Base-by-base conservation (phyloP, 1,140 invertebrate genomes). In the Trypoxylus dichotomus region DNA sequence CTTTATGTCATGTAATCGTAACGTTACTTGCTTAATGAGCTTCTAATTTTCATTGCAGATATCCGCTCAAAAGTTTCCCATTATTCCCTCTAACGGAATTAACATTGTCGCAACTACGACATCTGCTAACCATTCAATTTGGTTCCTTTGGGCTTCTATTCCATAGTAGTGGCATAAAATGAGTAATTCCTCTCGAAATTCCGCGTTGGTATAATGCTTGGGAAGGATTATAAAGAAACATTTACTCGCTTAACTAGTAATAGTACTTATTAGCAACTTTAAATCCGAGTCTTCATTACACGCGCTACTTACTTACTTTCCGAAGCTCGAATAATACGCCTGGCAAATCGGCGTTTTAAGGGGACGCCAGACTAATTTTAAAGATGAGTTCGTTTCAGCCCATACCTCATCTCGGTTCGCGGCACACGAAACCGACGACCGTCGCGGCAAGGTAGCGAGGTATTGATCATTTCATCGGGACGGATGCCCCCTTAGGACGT, bases 381-480 rank as follows among this genome's bases (percentile, higher is more conserved):
- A 63, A 63, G 60, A 63, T 8, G 60, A 63, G 24, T 58, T 58
- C 47, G 21, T 58, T 58, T 21, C 13, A 0, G 47, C 7, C 10
- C 32, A 7, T 37, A 5, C 32, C 2, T 37, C 32, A 5, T 37
- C 10, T 5, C 32, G 10, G 5, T 1, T 37, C 2, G 32, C 32
- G 10, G 32, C 32, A 8, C 32, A 37, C 32, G 32, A 37, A 37
- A 37, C 32, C 32, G n/a, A n/a, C n/a, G n/a, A n/a, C n/a, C n/a
- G n/a, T n/a, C n/a, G n/a, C n/a, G 32, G 32, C 3, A 37, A 37
- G 32, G 32, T 37, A 37, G 5, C 7, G 11, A 11, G 60, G 60
- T 63, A 63, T 63, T 63, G 60, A 63, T 63, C 60, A 63, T 63
- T 63, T 63, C 60, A 63, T 63, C 60, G 10, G 32, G 32, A 37